These are phyloP conservation scores for Macrotrachela quadricornifera DNA, from an alignment of 1,140 invertebrate genomes.

Conservation along the genomic window DNA sequence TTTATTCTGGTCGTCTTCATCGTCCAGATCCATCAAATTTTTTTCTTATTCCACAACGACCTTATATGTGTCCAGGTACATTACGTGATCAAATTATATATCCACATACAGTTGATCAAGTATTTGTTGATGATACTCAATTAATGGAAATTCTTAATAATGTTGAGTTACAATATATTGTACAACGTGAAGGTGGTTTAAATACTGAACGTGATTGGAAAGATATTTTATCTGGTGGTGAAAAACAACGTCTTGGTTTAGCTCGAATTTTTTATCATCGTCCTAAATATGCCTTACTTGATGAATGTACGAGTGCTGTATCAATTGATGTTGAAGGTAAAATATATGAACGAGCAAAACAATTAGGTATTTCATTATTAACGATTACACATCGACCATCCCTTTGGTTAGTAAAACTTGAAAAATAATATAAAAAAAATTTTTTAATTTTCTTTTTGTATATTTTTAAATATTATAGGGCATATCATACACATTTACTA, in stretches of 20 bases:
- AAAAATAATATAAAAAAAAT: no score
- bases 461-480: no score
- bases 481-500: constrained; percentile 67
- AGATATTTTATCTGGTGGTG: constrained; percentile 29
- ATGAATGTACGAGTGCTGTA: constrained; percentile 30
- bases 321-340: constrained; percentile 30
- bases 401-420: constrained; percentile 35
- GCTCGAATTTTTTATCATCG: constrained; percentile 37
- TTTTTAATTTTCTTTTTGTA: no score
- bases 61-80: constrained; percentile 17
- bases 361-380: constrained; percentile 50
- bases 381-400: constrained; percentile 83
- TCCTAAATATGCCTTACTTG: constrained; percentile 26
- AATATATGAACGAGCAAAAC: constrained; percentile 42
- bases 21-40: constrained; percentile 23
- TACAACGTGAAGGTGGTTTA: constrained; percentile 38
- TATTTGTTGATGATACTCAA: constrained; percentile 18
- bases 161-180: constrained; percentile 24
- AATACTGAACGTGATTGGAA: constrained; percentile 43
- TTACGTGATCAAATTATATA: constrained; percentile 30
- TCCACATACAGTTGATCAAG: constrained; percentile 22
- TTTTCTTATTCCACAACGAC: constrained; percentile 28
- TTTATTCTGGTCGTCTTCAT: constrained; percentile 22
- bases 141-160: constrained; percentile 21
- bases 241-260: constrained; percentile 30